phyloP scores from a whole-genome alignment of 2,113 vertebrate species.

The Catharus fuscescens region DNA sequence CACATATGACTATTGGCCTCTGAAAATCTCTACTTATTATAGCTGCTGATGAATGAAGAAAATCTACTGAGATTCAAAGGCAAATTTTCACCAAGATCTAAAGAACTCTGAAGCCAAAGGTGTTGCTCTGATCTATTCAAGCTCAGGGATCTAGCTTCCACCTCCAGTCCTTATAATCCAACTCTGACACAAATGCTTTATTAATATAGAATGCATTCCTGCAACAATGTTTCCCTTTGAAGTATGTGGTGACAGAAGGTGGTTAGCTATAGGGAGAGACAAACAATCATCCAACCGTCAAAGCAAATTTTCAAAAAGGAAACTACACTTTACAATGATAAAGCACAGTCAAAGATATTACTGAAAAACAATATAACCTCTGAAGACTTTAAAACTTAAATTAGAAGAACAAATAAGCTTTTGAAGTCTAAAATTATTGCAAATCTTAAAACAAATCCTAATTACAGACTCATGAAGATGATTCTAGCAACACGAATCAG shows the following conservation, averaged over 20 bases:
- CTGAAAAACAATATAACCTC: not conserved
- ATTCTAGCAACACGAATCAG: not conserved
- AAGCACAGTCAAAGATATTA: not conserved
- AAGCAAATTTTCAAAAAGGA: not conserved
- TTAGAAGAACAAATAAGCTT: slow-evolving; percentile 10
- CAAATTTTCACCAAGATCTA: not conserved
- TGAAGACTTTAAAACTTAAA: not conserved
- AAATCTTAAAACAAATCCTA: slow-evolving; percentile 20
- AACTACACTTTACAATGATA: not conserved
- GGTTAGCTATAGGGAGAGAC: slow-evolving; percentile 16
- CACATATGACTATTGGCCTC: not conserved
- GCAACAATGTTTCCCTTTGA: slow-evolving; percentile 16
- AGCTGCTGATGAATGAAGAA: not conserved
- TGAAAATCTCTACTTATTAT: not conserved
- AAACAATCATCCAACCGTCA: not conserved
- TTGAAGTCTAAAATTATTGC: slow-evolving; percentile 8
- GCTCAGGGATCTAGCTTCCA: not conserved
- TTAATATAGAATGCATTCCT: not conserved
- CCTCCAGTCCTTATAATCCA: not conserved
- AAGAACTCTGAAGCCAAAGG: not conserved
- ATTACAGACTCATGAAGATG: not conserved
- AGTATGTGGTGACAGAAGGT: not conserved
- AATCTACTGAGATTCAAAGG: not conserved
- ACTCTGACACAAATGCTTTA: not conserved
- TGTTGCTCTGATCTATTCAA: not conserved